Evolutionary conservation across 2,888 invertebrate species (phyloP).

Genomic region (Salticus scenicus): DNA sequence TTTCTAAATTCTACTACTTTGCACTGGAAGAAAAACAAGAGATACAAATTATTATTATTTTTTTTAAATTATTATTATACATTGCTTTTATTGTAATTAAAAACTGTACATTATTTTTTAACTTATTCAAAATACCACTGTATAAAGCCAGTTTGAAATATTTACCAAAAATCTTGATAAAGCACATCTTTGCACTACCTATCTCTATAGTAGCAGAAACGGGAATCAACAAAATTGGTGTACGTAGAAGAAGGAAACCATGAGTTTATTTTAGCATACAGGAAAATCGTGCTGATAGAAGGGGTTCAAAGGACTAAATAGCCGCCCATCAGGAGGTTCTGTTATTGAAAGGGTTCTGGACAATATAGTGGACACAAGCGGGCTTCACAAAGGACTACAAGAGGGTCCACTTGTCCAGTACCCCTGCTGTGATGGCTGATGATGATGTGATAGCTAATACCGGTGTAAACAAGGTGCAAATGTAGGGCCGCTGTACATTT

Average conservation of each 20-base stretch:
- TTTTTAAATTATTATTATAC: too few species aligned
- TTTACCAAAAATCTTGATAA: too few species aligned
- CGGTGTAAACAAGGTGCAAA: conserved; percentile 49
- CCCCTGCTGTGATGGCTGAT: conserved; percentile 17
- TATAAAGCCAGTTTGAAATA: too few species aligned
- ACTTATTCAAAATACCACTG: too few species aligned
- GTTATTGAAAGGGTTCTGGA: conserved; percentile 36
- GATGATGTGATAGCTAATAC: conserved; percentile 39
- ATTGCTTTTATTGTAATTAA: too few species aligned
- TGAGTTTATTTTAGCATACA: conserved; percentile 38
- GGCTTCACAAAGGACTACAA: conserved; percentile 25
- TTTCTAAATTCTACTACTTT: too few species aligned
- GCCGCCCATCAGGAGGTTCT: conserved; percentile 25
- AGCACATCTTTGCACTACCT: too few species aligned
- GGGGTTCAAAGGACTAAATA: conserved; percentile 45
- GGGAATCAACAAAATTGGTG: too few species aligned
- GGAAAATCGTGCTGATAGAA: conserved; percentile 31
- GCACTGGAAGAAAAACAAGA: too few species aligned
- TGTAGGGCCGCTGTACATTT: neutral
- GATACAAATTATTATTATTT: too few species aligned
- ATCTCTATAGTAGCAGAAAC: too few species aligned
- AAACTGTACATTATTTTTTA: too few species aligned
- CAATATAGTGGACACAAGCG: conserved; percentile 14
- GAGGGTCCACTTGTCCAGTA: conserved; percentile 31
- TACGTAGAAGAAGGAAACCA: conserved; percentile 4